Conservation (phyloP, 2,797 vertebrate genomes). For the Chaetodon trifasciatus region DNA sequence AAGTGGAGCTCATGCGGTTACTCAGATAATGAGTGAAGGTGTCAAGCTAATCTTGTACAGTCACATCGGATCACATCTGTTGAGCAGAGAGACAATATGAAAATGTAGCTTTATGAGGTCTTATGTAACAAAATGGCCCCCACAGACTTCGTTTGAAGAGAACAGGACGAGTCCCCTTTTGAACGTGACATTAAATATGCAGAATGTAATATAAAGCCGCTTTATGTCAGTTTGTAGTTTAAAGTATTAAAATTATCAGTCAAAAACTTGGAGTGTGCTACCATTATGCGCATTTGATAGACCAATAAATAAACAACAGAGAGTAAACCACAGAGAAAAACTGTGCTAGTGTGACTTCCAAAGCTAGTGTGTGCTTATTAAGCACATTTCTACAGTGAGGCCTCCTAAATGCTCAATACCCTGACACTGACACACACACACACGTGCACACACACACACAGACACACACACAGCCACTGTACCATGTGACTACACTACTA, state of each 20-base stretch:
- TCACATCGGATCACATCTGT: slow-evolving; percentile 42
- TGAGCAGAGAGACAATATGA: slow-evolving; percentile 38
- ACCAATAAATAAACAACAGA: slow-evolving; percentile 11
- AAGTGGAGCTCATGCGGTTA: slow-evolving; percentile 15
- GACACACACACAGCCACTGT: slow-evolving; percentile 4
- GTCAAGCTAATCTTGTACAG: slow-evolving; percentile 38
- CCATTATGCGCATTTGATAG: slow-evolving; percentile 20
- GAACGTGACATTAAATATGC: slow-evolving; percentile 41
- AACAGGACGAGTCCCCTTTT: slow-evolving; percentile 18
- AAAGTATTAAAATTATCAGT: slow-evolving; percentile 36
- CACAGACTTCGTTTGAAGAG: slow-evolving; percentile 35
- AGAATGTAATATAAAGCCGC: slow-evolving; percentile 30
- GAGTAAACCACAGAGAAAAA: slow-evolving; percentile 34
- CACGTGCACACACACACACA: neutral
- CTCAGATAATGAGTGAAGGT: slow-evolving; percentile 41
- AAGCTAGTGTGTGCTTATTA: slow-evolving; percentile 56
- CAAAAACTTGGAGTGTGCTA: slow-evolving; percentile 12
- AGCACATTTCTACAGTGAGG: slow-evolving; percentile 61
- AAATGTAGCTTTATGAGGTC: slow-evolving; percentile 46
- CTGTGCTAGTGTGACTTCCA: slow-evolving; percentile 18
- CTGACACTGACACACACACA: slow-evolving; percentile 1
- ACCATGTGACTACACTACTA: slow-evolving; percentile 23
- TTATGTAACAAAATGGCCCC: slow-evolving; percentile 46
- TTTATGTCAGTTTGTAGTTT: slow-evolving; percentile 7
- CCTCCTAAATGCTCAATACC: slow-evolving; percentile 57